These are phyloP conservation scores for Heliconius charithonia DNA, from an alignment of 2,888 invertebrate genomes.

Conservation along the genomic window DNA sequence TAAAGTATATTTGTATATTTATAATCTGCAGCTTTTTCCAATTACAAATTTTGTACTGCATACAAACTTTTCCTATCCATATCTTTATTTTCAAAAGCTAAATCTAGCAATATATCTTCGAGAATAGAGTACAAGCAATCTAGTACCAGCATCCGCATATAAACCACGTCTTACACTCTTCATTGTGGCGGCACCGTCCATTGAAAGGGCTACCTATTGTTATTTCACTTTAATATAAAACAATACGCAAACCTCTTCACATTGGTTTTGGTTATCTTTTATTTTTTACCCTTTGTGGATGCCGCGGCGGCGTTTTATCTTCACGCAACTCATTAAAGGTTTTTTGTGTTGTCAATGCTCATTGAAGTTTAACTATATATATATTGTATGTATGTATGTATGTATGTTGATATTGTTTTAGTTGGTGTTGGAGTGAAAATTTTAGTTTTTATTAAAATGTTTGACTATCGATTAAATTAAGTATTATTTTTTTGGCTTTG, in stretches of 20 bases:
- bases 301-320: constrained; percentile 77
- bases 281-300: constrained; percentile 74
- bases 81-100: no score
- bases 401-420: constrained; percentile 25
- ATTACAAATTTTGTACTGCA: neutral
- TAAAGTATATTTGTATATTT: no score
- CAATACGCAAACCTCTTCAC: constrained; percentile 79
- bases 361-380: constrained; percentile 49
- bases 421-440: neutral
- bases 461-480: no score
- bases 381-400: neutral
- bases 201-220: constrained; percentile 83
- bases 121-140: neutral
- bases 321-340: constrained; percentile 74
- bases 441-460: neutral
- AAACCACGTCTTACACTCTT: constrained; percentile 57
- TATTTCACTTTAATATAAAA: constrained; percentile 82
- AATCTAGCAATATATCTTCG: neutral
- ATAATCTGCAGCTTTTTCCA: no score
- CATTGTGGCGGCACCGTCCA: constrained; percentile 81
- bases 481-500: no score
- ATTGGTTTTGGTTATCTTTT: constrained; percentile 71
- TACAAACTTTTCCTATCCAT: neutral
- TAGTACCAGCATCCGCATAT: constrained; percentile 53
- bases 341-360: constrained; percentile 57